phyloP scores from a whole-genome alignment of 2,888 invertebrate genomes.

The Blastobasis lacticolella region DNA sequence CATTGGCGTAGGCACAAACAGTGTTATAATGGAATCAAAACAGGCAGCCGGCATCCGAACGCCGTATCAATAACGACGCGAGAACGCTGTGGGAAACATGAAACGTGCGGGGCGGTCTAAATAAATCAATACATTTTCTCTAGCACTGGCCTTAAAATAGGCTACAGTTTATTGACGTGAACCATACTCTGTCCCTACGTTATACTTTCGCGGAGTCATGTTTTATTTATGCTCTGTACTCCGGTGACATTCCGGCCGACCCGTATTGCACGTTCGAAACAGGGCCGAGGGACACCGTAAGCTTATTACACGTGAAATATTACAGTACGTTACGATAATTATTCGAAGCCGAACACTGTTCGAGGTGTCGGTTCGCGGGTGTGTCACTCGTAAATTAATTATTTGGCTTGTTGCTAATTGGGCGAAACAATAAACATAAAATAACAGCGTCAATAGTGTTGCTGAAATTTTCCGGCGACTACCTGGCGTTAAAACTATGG shows the following conservation, averaged over 20 bases:
- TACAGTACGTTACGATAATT: no score
- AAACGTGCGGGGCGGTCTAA: neutral
- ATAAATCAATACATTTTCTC: slow-evolving; percentile 5
- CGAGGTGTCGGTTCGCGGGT: no score
- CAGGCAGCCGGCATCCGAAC: no score
- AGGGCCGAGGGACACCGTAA: neutral
- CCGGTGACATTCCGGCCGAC: neutral
- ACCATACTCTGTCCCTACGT: neutral
- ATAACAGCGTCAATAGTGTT: no score
- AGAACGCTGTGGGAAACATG: neutral
- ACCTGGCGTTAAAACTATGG: no score
- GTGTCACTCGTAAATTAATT: no score
- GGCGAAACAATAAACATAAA: no score
- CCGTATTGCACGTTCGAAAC: neutral
- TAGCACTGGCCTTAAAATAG: slow-evolving; percentile 3
- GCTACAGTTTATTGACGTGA: slow-evolving; percentile 3
- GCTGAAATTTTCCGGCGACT: no score
- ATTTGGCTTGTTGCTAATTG: no score
- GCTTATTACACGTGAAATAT: no score
- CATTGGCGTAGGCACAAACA: no score
- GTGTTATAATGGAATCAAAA: no score
- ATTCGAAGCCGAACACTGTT: neutral
- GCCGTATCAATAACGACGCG: neutral
- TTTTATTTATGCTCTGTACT: slow-evolving; percentile 5
- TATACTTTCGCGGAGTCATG: slow-evolving; percentile 3